Percentiles rank a stretch among this genome's conserved stretches.
Evolutionary conservation across 2,797 vertebrate genomes (phyloP).

Genomic region (Chelidonichthys spinosus): DNA sequence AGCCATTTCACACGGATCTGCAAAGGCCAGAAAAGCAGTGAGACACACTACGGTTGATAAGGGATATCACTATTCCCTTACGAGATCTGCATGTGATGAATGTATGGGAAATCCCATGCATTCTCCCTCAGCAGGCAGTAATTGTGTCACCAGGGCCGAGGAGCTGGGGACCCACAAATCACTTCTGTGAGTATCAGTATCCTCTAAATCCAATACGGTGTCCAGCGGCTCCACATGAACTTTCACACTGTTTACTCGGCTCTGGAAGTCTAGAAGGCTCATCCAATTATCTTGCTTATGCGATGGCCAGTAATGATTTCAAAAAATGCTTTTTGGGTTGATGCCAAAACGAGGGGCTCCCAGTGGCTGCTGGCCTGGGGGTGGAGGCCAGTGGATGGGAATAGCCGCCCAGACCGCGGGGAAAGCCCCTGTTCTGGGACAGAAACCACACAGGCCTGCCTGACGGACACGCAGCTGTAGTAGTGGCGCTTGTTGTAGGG

Average conservation of each 20-base stretch:
- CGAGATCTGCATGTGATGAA: conserved; percentile 61
- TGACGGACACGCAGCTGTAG: conserved; percentile 67
- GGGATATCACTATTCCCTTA: conserved; percentile 66
- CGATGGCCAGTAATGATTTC: conserved; percentile 43
- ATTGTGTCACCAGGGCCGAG: conserved; percentile 63
- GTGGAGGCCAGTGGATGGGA: conserved; percentile 57
- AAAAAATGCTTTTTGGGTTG: conserved; percentile 52
- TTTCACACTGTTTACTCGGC: conserved; percentile 74
- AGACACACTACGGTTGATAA: conserved; percentile 54
- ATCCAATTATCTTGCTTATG: conserved; percentile 52
- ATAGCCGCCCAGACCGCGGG: conserved; percentile 69
- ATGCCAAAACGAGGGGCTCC: conserved; percentile 59
- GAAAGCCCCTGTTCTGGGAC: conserved; percentile 82
- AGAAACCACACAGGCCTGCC: conserved; percentile 49
- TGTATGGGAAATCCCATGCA: conserved; percentile 76
- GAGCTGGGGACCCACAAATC: conserved; percentile 74
- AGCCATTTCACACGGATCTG: conserved; percentile 61
- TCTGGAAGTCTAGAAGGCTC: conserved; percentile 34
- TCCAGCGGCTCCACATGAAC: conserved; percentile 63
- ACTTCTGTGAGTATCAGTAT: conserved; percentile 49
- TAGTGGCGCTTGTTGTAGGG: conserved; percentile 32
- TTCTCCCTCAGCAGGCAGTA: too few species aligned
- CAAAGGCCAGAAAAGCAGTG: conserved; percentile 22
- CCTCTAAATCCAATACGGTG: conserved; percentile 42
- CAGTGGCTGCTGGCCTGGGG: conserved; percentile 55